A percentile compares a stretch with the other conserved stretches of the same genome.
Evolutionary conservation across 2,797 vertebrate species (phyloP).

Genomic region (Martes flavigula): DNA sequence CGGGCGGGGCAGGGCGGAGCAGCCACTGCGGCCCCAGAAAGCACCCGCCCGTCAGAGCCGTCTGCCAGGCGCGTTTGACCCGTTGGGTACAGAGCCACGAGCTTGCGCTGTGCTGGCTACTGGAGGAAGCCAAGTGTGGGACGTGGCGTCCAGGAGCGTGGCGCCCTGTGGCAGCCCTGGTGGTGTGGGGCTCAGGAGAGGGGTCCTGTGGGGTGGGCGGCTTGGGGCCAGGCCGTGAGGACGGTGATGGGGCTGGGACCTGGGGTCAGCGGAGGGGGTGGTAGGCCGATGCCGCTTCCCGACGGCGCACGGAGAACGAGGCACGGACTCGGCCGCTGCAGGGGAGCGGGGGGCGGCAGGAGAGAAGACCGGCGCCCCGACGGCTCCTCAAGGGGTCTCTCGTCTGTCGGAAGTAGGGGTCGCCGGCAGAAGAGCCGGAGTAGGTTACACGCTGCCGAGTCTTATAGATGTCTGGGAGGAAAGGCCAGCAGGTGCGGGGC

Average conservation of each 20-base stretch:
- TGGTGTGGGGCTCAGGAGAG: background rate
- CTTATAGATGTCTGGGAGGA: too few relatives aligned
- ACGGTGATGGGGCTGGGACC: background rate
- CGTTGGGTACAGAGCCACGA: accelerated
- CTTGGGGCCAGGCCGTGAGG: background rate
- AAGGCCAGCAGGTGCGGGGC: too few relatives aligned
- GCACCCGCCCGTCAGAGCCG: accelerated
- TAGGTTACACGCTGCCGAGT: too few relatives aligned
- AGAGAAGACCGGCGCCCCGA: too few relatives aligned
- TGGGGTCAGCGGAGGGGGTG: background rate
- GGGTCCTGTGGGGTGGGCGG: background rate
- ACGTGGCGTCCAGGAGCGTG: background rate
- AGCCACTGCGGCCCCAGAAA: accelerated
- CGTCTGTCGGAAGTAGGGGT: too few relatives aligned
- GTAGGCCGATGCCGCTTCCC: background rate
- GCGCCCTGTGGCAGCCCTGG: background rate
- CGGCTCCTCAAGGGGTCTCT: too few relatives aligned
- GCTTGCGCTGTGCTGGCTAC: background rate
- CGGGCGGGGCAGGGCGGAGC: background rate
- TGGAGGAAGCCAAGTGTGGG: too few relatives aligned
- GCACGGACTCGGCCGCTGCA: too few relatives aligned
- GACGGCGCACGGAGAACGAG: too few relatives aligned
- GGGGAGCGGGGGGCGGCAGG: too few relatives aligned
- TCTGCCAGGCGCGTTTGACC: accelerated
- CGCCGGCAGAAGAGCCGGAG: too few relatives aligned